Evolutionary conservation across 2,113 vertebrate genomes (phyloP), one percentile per base, ranked within the genome.

Genomic region (Entomyzon cyanotis): DNA sequence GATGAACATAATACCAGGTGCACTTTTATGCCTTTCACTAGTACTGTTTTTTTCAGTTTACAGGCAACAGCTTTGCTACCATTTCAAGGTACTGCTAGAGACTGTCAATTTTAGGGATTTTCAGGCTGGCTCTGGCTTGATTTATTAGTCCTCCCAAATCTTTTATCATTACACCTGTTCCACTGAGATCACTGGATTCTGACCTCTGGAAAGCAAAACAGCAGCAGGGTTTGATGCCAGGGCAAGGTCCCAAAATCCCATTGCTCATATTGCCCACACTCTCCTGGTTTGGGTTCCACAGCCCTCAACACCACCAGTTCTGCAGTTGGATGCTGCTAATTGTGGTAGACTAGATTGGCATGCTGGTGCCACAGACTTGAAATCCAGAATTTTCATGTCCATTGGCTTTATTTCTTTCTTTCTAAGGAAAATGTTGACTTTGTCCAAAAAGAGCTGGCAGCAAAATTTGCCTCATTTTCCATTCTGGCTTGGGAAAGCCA

Each of bases 181-280:
- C 41, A 8, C 22, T 70, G 30, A 79, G 10, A 31, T 46, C 8
- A 2, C 28, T 31, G 37, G 2, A 11, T 30, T 90, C 77, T 71
- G 31, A 71, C 11, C 17, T 62, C 53, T 53, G 49, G 37, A 81
- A 88, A 15, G 16, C 19, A 55, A 42, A 85, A 41, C 3, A 59
- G 9, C 30, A 56, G 20, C 10, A 42, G 22, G 3, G 15, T 60
- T 75, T 42, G 18, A 39, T 58, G 23, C 17, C 25, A 41, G 5
- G 5, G 4, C 7, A 53, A 44, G 5, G 9, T 60, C 37, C 21
- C 37, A 35, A 27, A 23, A 56, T 15, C 18, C 11, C 1, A 1
- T 15, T 39, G 5, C 8, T 65, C 30, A n/a, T 0, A 2, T 11
- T 0, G 47, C 9, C 2, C 9, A 33, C 0, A 0, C 1, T 53